Evolutionary conservation across 2,113 vertebrate genomes (phyloP).

Genomic region (Hiodon alosoides): DNA sequence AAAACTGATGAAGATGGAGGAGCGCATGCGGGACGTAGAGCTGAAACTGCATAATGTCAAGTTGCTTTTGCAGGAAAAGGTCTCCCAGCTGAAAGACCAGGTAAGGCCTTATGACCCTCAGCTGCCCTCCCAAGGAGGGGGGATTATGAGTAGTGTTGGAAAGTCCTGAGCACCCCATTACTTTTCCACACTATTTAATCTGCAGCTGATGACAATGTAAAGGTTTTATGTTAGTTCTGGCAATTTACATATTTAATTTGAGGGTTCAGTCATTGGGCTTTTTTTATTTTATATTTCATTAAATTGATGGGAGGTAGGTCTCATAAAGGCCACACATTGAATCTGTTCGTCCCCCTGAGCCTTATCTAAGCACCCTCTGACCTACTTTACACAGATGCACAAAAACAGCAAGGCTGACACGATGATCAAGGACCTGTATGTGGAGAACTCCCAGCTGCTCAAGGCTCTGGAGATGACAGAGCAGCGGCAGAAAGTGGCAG

Average conservation of each 20-base stretch:
- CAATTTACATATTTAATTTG: no score
- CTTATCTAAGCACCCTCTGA: neutral
- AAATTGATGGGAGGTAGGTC: neutral
- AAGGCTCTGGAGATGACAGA: constrained; percentile 81
- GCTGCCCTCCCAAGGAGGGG: no score
- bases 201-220: no score
- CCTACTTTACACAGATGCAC: constrained; percentile 61
- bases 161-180: no score
- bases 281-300: no score
- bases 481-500: constrained; percentile 73
- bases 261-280: no score
- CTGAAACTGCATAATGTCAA: constrained; percentile 83
- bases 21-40: constrained; percentile 85
- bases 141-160: no score
- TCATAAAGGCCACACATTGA: neutral
- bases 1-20: constrained; percentile 78
- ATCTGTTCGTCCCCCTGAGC: neutral
- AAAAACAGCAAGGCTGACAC: constrained; percentile 78
- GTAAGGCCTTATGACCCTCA: constrained; percentile 47
- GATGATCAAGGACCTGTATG: constrained; percentile 83
- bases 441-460: constrained; percentile 82
- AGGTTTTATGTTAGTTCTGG: no score
- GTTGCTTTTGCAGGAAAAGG: constrained; percentile 86
- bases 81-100: constrained; percentile 88
- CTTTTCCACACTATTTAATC: no score